These are phyloP conservation scores for Cheiracanthium punctorium DNA, from an alignment of 2,888 invertebrate genomes.

Conservation along the genomic window DNA sequence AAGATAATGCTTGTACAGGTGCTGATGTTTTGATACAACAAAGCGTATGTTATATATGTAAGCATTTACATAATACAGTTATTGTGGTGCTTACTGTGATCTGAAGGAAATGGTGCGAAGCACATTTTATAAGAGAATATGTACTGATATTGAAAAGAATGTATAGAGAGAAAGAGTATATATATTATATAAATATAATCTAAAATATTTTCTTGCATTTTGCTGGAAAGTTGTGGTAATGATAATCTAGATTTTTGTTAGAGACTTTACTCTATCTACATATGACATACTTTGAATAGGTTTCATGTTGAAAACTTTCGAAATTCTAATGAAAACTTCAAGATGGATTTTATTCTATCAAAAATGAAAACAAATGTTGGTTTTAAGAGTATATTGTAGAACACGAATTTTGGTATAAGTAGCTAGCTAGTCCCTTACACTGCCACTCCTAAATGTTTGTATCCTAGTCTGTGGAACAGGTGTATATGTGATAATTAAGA, in stretches of 20 bases:
- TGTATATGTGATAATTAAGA: conserved; percentile 61
- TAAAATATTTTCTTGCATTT: conserved; percentile 46
- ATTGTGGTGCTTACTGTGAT: conserved; percentile 48
- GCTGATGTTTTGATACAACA: conserved; percentile 10
- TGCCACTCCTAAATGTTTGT: conserved; percentile 66
- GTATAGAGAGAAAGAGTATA: conserved; percentile 44
- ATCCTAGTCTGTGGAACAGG: conserved; percentile 66
- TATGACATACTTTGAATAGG: conserved; percentile 18
- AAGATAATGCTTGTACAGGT: background rate
- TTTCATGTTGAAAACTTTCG: conserved; percentile 33
- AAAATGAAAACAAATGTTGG: conserved; percentile 6
- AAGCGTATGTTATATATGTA: background rate
- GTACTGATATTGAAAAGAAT: conserved; percentile 40
- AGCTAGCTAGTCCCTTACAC: conserved; percentile 67
- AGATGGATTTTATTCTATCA: conserved; percentile 8
- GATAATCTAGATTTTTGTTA: conserved; percentile 44
- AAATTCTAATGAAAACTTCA: conserved; percentile 37
- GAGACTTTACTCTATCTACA: conserved; percentile 35
- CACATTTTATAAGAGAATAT: conserved; percentile 35
- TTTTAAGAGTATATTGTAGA: conserved; percentile 45
- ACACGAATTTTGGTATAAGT: conserved; percentile 52
- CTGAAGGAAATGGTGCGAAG: conserved; percentile 21
- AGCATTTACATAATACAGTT: background rate
- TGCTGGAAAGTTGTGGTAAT: conserved; percentile 46
- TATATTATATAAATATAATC: conserved; percentile 46